phyloP scores from a whole-genome alignment of 2,888 invertebrate species.

The Cantharis rufa region DNA sequence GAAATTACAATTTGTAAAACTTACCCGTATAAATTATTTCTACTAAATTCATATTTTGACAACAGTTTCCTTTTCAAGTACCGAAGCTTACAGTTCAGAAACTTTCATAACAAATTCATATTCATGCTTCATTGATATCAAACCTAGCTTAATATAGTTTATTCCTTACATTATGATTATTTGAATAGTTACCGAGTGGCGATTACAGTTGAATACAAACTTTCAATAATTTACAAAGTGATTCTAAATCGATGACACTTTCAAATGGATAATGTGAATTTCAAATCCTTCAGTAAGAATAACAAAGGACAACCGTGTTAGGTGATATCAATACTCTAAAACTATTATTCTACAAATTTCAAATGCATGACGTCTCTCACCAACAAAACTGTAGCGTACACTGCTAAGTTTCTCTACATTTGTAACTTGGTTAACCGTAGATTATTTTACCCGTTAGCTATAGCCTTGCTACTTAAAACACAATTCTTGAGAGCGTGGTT shows the following conservation, averaged over 20 bases:
- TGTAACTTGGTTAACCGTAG: no score
- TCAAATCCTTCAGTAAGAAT: background rate
- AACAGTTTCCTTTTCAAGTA: background rate
- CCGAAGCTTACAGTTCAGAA: conserved; percentile 1
- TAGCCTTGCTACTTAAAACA: no score
- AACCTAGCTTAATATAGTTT: background rate
- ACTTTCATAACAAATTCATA: conserved; percentile 12
- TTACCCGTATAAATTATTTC: background rate
- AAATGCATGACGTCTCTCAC: background rate
- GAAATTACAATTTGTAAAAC: background rate
- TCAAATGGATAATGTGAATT: background rate
- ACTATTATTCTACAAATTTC: background rate
- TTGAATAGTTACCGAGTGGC: conserved; percentile 1
- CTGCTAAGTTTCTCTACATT: no score
- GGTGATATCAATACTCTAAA: background rate
- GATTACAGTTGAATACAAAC: conserved; percentile 4
- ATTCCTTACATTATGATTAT: conserved; percentile 5
- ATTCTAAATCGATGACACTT: background rate
- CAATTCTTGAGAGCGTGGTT: no score
- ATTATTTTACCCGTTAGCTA: no score
- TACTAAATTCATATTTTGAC: conserved; percentile 2
- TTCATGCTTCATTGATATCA: conserved; percentile 11
- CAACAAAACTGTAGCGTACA: no score
- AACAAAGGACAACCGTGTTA: background rate
- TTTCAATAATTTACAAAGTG: background rate